These are phyloP conservation scores for Gopherus evgoodei DNA, from an alignment of 2,113 vertebrate species.

Conservation along the genomic window DNA sequence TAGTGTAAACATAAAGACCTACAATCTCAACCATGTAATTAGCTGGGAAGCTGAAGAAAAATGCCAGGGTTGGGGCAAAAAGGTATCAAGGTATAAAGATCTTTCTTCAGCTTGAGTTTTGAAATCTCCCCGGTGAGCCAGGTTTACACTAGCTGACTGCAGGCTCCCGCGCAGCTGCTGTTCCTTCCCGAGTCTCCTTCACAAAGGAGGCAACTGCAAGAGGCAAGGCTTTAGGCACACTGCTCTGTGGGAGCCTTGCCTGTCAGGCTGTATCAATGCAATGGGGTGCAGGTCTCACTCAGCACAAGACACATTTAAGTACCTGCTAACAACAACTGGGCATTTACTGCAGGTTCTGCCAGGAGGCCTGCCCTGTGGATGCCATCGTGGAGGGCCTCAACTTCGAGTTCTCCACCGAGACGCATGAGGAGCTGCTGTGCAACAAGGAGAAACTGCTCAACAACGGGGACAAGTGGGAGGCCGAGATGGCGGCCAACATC, in stretches of 20 bases:
- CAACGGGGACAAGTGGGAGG: no score
- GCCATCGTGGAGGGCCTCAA: no score
- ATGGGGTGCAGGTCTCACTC: neutral
- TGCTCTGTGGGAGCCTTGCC: neutral
- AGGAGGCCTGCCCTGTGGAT: no score
- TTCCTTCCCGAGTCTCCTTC: neutral
- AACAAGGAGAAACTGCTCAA: no score
- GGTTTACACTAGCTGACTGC: neutral
- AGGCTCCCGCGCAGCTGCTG: neutral
- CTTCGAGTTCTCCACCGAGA: no score
- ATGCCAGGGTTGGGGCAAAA: neutral
- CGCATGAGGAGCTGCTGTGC: no score
- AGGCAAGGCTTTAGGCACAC: neutral
- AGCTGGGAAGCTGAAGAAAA: neutral
- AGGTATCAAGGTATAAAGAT: neutral
- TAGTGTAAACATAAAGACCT: constrained; percentile 1
- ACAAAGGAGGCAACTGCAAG: constrained; percentile 10
- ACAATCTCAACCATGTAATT: neutral
- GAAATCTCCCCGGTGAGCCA: neutral
- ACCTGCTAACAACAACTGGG: constrained; percentile 27
- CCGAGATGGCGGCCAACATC: no score
- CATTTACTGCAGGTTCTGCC: neutral
- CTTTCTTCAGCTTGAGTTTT: neutral
- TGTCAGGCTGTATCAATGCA: neutral
- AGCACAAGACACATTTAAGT: neutral